Conservation (phyloP, 2,888 invertebrate genomes). For the Julus scandinavius region DNA sequence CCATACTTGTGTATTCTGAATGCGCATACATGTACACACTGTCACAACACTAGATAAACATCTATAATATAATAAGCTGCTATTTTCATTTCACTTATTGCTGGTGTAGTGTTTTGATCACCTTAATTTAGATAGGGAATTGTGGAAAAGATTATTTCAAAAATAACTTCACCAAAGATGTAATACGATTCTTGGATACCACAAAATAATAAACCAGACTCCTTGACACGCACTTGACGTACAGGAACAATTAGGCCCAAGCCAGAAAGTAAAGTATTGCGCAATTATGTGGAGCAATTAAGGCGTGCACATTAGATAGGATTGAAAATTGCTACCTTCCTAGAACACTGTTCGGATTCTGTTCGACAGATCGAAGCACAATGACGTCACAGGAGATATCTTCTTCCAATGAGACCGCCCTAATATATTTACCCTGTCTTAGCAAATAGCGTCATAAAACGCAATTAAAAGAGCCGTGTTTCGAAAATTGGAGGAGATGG, state of each 20-base stretch:
- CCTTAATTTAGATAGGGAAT: too few species aligned
- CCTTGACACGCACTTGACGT: not conserved
- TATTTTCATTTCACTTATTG: too few species aligned
- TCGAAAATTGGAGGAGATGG: not conserved
- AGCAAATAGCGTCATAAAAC: slow-evolving; percentile 26
- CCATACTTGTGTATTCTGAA: not conserved
- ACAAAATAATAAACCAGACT: not conserved
- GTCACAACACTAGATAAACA: too few species aligned
- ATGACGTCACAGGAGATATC: not conserved
- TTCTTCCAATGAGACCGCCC: not conserved
- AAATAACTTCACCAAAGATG: not conserved
- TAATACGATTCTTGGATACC: not conserved
- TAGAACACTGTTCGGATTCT: not conserved
- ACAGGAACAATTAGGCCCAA: not conserved
- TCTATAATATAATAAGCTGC: too few species aligned
- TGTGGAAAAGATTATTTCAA: too few species aligned
- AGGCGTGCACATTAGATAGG: not conserved
- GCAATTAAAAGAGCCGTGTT: slow-evolving; percentile 36
- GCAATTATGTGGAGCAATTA: slow-evolving; percentile 4
- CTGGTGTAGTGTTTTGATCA: too few species aligned
- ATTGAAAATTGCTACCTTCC: not conserved
- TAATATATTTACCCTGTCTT: not conserved
- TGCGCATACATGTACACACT: not conserved
- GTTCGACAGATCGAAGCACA: not conserved
- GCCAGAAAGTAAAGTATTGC: not conserved